These are phyloP conservation scores for Phalacrocorax carbo DNA, from an alignment of 2,113 vertebrate species.

Conservation along the genomic window DNA sequence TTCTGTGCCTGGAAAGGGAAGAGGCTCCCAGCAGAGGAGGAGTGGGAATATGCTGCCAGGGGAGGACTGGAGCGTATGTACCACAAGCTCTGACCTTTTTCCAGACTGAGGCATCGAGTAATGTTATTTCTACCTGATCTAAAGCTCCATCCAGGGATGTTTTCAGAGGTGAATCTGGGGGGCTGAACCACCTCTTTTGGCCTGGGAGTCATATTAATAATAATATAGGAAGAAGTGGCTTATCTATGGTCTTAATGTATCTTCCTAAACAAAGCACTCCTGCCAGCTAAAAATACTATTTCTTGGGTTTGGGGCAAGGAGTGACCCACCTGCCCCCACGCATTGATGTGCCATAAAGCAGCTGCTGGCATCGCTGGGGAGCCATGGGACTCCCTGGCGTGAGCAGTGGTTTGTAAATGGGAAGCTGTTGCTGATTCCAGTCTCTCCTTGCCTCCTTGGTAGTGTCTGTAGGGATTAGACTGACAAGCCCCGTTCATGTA, in stretches of 20 bases:
- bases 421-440: not conserved
- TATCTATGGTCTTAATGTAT: not conserved
- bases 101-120: not conserved
- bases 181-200: not conserved
- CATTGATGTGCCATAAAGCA: not conserved
- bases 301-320: not conserved
- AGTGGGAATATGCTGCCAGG: conserved; percentile 95
- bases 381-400: fast-evolving
- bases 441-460: not conserved
- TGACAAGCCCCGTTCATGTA: fast-evolving
- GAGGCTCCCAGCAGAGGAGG: conserved; percentile 86
- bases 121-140: not conserved
- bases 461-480: not conserved
- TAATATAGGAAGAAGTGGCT: not conserved
- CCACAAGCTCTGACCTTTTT: not conserved
- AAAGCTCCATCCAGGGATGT: not conserved
- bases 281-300: not conserved
- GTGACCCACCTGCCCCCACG: fast-evolving
- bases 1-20: conserved; percentile 88
- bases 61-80: conserved; percentile 85
- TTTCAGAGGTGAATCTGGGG: not conserved
- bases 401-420: not conserved
- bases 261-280: not conserved
- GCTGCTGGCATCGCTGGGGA: not conserved
- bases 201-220: not conserved